These are phyloP conservation scores for Xanthia icteritia DNA, from an alignment of 2,888 invertebrate genomes.

Conservation along the genomic window DNA sequence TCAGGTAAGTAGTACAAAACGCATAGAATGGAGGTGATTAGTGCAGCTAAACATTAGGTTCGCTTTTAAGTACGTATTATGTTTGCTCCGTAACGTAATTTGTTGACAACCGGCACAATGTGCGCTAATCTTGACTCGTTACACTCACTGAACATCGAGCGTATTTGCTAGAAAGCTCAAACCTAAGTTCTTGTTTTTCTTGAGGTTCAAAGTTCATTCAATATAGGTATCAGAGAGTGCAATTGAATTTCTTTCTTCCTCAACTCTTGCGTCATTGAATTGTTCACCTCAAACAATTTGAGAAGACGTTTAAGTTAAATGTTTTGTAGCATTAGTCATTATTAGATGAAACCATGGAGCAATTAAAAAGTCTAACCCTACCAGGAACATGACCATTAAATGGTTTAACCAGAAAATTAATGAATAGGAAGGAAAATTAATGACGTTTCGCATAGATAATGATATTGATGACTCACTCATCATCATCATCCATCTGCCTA, in stretches of 20 bases:
- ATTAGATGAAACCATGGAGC: neutral
- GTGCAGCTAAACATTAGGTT: slow-evolving; percentile 8
- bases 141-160: neutral
- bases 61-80: slow-evolving; percentile 20
- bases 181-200: neutral
- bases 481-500: too few relatives aligned
- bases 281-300: neutral
- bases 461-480: slow-evolving; percentile 25
- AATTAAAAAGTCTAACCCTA: slow-evolving; percentile 1
- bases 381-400: neutral
- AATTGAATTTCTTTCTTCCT: neutral
- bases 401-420: slow-evolving; percentile 11
- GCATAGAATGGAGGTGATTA: slow-evolving; percentile 10
- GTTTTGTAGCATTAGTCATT: neutral
- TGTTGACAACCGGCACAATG: slow-evolving; percentile 6
- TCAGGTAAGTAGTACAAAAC: neutral
- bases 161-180: neutral
- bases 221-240: neutral
- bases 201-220: neutral
- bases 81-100: neutral
- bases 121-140: slow-evolving; percentile 7
- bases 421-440: slow-evolving; percentile 31
- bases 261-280: neutral
- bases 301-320: neutral
- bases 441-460: neutral